These are phyloP conservation scores for Ptilonorhynchus violaceus DNA, from an alignment of 2,113 vertebrate genomes.

Conservation along the genomic window DNA sequence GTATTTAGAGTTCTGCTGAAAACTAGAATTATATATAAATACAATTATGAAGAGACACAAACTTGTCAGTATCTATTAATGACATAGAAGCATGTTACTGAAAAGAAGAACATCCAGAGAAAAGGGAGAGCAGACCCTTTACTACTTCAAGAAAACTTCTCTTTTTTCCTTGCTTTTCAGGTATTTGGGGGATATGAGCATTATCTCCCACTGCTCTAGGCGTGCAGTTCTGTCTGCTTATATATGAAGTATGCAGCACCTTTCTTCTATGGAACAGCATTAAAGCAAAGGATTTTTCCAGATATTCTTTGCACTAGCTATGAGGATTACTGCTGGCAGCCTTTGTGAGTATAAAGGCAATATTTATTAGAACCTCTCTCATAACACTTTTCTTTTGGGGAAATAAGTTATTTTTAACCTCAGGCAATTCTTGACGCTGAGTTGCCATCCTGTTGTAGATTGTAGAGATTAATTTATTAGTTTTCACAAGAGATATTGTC, in stretches of 20 bases:
- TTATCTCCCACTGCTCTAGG: background rate
- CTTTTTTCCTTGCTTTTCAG: background rate
- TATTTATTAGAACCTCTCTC: background rate
- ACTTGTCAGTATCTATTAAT: background rate
- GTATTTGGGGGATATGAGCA: background rate
- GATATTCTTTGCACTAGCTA: background rate
- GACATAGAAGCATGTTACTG: background rate
- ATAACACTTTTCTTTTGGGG: background rate
- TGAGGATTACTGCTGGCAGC: background rate
- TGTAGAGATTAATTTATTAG: slow-evolving; percentile 12
- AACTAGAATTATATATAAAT: background rate
- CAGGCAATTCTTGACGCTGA: background rate
- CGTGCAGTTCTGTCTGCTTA: background rate
- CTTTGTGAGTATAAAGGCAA: background rate
- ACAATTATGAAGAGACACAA: background rate
- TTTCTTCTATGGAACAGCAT: background rate
- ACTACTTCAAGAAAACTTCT: background rate
- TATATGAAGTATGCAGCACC: background rate
- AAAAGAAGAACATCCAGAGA: background rate
- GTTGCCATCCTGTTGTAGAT: background rate
- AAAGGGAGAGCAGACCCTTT: background rate
- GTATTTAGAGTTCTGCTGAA: background rate
- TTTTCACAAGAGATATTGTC: background rate
- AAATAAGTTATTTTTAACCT: background rate
- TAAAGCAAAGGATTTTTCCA: background rate